Evolutionary conservation across 2,113 vertebrate species (phyloP).

Genomic region (Ploceus nigricollis): DNA sequence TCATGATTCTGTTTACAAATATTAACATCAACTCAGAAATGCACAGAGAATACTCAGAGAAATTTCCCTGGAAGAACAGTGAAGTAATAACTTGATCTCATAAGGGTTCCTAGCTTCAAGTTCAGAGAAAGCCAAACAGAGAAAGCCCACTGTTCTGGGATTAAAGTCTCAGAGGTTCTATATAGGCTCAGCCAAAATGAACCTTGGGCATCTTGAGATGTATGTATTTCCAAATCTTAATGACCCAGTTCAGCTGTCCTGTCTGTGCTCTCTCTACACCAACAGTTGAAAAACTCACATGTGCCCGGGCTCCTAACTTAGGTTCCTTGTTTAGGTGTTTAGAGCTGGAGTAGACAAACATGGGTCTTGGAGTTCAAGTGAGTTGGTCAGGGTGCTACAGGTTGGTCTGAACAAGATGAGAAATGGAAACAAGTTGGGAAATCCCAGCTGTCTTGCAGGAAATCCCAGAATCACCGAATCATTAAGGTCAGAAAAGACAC

Average conservation of each 20-base stretch:
- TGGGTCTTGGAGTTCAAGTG: background rate
- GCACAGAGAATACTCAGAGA: background rate
- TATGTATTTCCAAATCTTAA: background rate
- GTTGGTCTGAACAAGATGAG: background rate
- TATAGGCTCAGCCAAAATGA: background rate
- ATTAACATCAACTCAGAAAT: background rate
- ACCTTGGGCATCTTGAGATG: background rate
- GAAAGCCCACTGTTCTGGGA: background rate
- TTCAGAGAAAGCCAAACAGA: background rate
- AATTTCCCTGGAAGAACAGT: background rate
- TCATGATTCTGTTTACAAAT: background rate
- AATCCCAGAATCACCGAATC: background rate
- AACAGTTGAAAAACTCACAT: background rate
- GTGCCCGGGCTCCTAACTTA: background rate
- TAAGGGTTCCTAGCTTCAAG: background rate
- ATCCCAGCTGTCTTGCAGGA: background rate
- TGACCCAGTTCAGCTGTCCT: background rate
- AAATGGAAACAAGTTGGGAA: background rate
- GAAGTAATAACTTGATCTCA: background rate
- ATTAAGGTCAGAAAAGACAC: background rate
- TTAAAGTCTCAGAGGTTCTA: background rate
- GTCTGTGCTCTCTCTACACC: background rate
- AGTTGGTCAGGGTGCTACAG: background rate
- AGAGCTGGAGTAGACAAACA: background rate
- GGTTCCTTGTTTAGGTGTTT: background rate